A percentile compares a stretch with the other conserved stretches of the same genome.
Evolutionary conservation across 2,113 vertebrate genomes (phyloP).

Genomic region (Crocuta crocuta): DNA sequence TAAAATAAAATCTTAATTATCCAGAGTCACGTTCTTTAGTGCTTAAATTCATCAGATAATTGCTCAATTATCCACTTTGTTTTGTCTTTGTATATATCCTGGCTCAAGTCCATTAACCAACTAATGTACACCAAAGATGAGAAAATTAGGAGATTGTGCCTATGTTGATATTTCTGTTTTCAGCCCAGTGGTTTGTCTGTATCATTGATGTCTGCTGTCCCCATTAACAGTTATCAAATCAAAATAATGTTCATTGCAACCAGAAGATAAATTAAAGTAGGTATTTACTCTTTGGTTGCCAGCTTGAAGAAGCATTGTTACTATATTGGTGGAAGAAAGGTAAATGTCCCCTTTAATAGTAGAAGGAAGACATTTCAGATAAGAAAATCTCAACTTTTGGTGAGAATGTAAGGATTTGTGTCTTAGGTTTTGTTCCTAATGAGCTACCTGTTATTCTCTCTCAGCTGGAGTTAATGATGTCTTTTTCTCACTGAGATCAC

Average conservation of each 20-base stretch:
- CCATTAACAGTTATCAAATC: constrained; percentile 65
- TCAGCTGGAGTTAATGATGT: not conserved
- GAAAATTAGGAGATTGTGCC: constrained; percentile 77
- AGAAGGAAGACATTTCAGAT: not conserved
- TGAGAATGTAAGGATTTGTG: not conserved
- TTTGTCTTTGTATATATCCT: constrained; percentile 77
- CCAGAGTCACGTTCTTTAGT: constrained; percentile 68
- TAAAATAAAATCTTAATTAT: constrained; percentile 76
- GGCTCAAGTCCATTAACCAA: constrained; percentile 78
- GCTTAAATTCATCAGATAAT: constrained; percentile 80
- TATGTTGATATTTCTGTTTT: constrained; percentile 76
- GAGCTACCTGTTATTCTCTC: not conserved
- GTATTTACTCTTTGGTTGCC: constrained; percentile 40
- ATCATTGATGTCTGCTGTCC: constrained; percentile 56
- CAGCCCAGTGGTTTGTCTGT: constrained; percentile 60
- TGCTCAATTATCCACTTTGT: constrained; percentile 80
- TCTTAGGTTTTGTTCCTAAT: not conserved
- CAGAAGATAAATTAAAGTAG: constrained; percentile 49
- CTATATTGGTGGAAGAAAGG: not conserved
- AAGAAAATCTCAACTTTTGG: not conserved
- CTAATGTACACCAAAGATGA: constrained; percentile 78
- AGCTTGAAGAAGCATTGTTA: not conserved
- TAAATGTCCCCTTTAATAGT: not conserved
- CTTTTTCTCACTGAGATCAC: not conserved
- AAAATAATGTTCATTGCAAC: constrained; percentile 40